These are phyloP conservation scores for Gorsachius goisagi DNA, from an alignment of 2,113 vertebrate genomes.

Conservation along the genomic window DNA sequence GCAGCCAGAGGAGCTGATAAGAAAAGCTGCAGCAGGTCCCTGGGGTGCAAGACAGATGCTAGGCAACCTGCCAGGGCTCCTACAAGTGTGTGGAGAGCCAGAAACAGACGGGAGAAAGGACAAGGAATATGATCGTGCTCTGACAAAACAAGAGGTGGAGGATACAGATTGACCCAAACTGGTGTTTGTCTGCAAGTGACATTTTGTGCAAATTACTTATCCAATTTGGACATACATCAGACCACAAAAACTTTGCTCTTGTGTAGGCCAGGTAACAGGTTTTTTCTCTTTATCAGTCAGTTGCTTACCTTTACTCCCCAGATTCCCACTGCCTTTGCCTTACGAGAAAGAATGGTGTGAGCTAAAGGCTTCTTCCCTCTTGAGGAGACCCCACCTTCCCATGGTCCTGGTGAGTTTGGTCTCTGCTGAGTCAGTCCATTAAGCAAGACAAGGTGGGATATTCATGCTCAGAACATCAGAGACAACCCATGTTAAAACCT, in stretches of 20 bases:
- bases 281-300: background rate
- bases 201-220: background rate
- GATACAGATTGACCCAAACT: background rate
- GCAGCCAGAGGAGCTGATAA: background rate
- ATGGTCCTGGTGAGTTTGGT: background rate
- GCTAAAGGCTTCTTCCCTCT: background rate
- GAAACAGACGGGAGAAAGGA: background rate
- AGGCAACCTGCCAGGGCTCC: background rate
- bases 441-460: background rate
- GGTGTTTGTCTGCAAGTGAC: background rate
- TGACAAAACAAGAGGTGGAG: background rate
- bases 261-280: background rate
- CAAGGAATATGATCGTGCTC: background rate
- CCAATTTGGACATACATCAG: background rate
- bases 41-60: background rate
- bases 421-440: background rate
- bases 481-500: background rate
- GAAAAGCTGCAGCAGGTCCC: background rate
- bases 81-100: background rate
- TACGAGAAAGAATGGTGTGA: background rate
- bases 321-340: background rate
- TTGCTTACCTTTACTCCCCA: background rate
- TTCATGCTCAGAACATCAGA: background rate
- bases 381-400: rapidly evolving
- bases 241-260: background rate